Base-by-base conservation (phyloP, 2,888 invertebrate genomes). In the Pristionchus exspectatus region DNA sequence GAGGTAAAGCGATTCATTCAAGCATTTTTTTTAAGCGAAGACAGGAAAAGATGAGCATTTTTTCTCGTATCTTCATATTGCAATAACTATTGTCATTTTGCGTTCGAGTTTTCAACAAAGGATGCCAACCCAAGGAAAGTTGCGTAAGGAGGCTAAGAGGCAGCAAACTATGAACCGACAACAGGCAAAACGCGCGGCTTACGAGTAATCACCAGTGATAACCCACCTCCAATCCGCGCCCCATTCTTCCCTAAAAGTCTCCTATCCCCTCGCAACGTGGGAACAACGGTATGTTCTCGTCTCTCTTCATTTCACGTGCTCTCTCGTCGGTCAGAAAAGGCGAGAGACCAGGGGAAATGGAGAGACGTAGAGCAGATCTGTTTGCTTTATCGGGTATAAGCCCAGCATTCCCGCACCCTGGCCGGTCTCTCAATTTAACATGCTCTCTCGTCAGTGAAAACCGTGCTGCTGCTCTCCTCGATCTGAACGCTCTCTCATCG, bases 311-410 rank as follows among this genome's bases (percentile, higher is more conserved):
- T 63, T 9, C n/a, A 0, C 10, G 0, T 63, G 63, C 63, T 63
- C 63, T 63, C 63, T 63, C 63, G 63, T 24, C 63, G 24, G 63
- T 63, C n/a, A 74, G 27, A 50, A 50, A 5, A 44, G 44, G 33
- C n/a, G 81, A 77, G 77, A 44, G 77, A 72, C 18, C 18, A 9
- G 0, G 27, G 0, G 16, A 72, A 72, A 72, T 18, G 72, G 72
- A 81, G 81, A 81, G 81, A 81, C 30, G 72, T 7, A 69, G 69
- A 10, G 33, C 18, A 30, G 30, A 12, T 5, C 81, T 81, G 81
- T 81, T 81, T 81, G 81, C 81, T 81, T 27, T 44, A 81, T 81
- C 81, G 81, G 81, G 81, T 81, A 81, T 81, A 81, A 81, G 81
- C 81, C 81, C 50, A 54, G 16, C 38, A 33, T 74, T 16, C 38